phyloP scores from a whole-genome alignment of 2,888 invertebrate species.

The Leucoma salicis region DNA sequence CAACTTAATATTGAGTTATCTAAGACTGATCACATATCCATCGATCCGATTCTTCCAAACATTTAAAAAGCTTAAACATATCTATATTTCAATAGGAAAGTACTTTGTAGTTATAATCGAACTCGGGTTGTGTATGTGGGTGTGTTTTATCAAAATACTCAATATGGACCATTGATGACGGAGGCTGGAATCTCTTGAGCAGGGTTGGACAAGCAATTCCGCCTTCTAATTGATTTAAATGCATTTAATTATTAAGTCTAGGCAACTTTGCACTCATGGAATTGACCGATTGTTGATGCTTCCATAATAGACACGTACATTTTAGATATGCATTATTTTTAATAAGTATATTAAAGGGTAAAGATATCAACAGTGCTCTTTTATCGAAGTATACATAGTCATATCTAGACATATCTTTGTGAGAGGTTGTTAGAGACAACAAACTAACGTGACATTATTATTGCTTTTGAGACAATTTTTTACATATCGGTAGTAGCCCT shows the following conservation, averaged over 20 bases:
- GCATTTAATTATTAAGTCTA: constrained; percentile 64
- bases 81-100: constrained; percentile 23
- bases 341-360: constrained; percentile 27
- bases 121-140: constrained; percentile 64
- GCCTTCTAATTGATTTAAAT: constrained; percentile 43
- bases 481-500: too few relatives aligned
- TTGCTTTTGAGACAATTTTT: too few relatives aligned
- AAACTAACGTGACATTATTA: too few relatives aligned
- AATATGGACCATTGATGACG: constrained; percentile 74
- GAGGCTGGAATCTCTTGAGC: constrained; percentile 52
- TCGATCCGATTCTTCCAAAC: constrained; percentile 42
- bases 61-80: constrained; percentile 28
- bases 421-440: too few relatives aligned
- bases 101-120: constrained; percentile 33
- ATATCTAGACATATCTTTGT: too few relatives aligned
- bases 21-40: constrained; percentile 48
- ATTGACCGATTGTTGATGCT: constrained; percentile 76
- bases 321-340: constrained; percentile 50
- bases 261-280: constrained; percentile 75
- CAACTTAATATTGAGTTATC: constrained; percentile 24
- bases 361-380: too few relatives aligned
- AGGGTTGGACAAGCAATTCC: constrained; percentile 47
- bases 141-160: constrained; percentile 77
- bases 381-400: too few relatives aligned
- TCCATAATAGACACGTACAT: constrained; percentile 60